Base-by-base conservation (phyloP, 1,140 invertebrate species). In the Hesperophylax magnus region DNA sequence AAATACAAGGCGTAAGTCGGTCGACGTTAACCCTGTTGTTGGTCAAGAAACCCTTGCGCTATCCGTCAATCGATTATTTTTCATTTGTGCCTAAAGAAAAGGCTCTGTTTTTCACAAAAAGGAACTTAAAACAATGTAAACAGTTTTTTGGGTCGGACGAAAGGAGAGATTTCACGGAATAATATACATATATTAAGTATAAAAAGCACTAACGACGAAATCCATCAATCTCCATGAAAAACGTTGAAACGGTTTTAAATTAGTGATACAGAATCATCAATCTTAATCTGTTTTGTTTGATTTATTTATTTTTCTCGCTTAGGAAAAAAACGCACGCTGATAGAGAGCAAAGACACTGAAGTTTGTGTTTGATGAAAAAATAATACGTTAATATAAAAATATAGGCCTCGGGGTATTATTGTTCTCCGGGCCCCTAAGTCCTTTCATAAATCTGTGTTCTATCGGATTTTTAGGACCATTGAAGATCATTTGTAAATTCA, bases 221-320 rank as follows among this genome's bases (percentile, higher is more conserved):
- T 72, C 47, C 69, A 72, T 72, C 69, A 72, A 72, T 72, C 69
- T 72, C 22, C 20, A 53, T 72, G 69, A 72, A 72, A 54, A 54
- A 54, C 47, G 20, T 14, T 54, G 52, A 22, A 72, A 72, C 53
- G 9, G 20, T n/a, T 22, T 72, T 27, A 72, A 72, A 72, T 72
- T 72, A 72, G 69, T 54, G 69, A 53, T 31, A 69, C 34, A 69
- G 47, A 53, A 24, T 20, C 69, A 72, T 72, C 18, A 72, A 72
- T 72, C 69, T 72, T 53, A 72, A 72, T 72, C 69, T 72, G 69
- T 24, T 72, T 71, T 72, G 18, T 72, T 72, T 72, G 69, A 72
- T 72, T 72, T 56, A 17, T 72, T 22, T 67, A 34, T 67, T 69
- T 34, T 17, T 69, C 65, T 20, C 34, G 65, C 14, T 61, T 20